These are phyloP conservation scores for Lasioglossum zephyrum DNA, from an alignment of 2,888 invertebrate genomes.

Conservation along the genomic window DNA sequence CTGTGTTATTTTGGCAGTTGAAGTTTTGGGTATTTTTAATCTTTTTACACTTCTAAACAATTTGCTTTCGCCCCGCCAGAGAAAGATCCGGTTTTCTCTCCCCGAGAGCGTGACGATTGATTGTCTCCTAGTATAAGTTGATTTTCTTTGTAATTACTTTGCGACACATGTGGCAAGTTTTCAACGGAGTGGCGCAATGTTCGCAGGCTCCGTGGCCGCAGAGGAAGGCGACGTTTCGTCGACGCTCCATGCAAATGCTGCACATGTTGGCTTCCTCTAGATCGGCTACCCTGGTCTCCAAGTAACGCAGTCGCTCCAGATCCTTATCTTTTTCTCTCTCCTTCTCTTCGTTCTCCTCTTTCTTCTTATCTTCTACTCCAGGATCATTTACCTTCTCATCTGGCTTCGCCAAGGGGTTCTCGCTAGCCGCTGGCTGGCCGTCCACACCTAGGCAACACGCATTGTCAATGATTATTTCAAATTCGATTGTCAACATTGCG, in stretches of 20 bases:
- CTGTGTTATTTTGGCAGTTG: conserved; percentile 71
- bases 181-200: conserved; percentile 91
- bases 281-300: conserved; percentile 93
- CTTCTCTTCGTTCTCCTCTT: conserved; percentile 69
- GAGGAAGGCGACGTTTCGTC: conserved; percentile 93
- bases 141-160: conserved; percentile 91
- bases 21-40: conserved; percentile 22
- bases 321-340: conserved; percentile 80
- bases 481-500: background rate
- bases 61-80: background rate
- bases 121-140: conserved; percentile 85
- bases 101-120: background rate
- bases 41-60: conserved; percentile 17
- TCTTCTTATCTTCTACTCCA: conserved; percentile 59
- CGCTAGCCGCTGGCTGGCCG: conserved; percentile 59
- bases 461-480: background rate
- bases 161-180: conserved; percentile 94
- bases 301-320: conserved; percentile 85
- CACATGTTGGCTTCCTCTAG: conserved; percentile 94
- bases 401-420: conserved; percentile 50
- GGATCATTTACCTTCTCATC: conserved; percentile 56
- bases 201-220: conserved; percentile 95
- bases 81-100: background rate
- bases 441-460: conserved; percentile 25
- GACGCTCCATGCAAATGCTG: conserved; percentile 94